phyloP scores from a whole-genome alignment of 2,888 invertebrate genomes.

The Pecten maximus region DNA sequence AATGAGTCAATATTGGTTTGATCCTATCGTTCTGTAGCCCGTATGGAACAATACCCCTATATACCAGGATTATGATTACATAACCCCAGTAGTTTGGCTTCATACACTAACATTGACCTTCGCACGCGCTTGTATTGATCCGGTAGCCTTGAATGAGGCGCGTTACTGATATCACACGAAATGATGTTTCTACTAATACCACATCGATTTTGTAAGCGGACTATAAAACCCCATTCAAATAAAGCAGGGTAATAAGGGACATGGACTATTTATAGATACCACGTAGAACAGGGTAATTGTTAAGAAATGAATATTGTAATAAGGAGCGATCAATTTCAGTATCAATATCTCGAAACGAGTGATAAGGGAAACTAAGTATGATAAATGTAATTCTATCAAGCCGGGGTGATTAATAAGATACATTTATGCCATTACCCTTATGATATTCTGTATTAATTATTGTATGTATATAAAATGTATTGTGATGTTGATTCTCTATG shows the following conservation, averaged over 20 bases:
- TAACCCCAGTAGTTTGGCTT: not conserved
- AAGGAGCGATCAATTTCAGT: too few relatives aligned
- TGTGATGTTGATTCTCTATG: too few relatives aligned
- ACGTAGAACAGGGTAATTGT: not conserved
- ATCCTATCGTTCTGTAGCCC: not conserved
- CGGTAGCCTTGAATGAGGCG: not conserved
- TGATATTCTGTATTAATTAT: too few relatives aligned
- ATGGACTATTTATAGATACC: not conserved
- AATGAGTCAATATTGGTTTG: not conserved
- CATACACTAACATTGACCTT: not conserved
- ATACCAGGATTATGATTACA: not conserved
- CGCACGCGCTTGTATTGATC: not conserved
- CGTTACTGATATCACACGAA: not conserved
- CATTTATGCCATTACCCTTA: too few relatives aligned
- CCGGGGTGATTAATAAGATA: too few relatives aligned
- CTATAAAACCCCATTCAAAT: not conserved
- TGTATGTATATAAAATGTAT: too few relatives aligned
- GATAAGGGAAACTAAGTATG: too few relatives aligned
- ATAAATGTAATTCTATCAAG: too few relatives aligned
- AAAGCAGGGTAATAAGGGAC: not conserved
- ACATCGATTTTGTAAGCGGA: not conserved
- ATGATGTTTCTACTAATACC: not conserved
- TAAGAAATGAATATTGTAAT: not conserved
- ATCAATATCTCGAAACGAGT: too few relatives aligned
- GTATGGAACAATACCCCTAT: not conserved